Evolutionary conservation across 2,888 invertebrate genomes (phyloP).

Genomic region (Entomobrya multifasciata): DNA sequence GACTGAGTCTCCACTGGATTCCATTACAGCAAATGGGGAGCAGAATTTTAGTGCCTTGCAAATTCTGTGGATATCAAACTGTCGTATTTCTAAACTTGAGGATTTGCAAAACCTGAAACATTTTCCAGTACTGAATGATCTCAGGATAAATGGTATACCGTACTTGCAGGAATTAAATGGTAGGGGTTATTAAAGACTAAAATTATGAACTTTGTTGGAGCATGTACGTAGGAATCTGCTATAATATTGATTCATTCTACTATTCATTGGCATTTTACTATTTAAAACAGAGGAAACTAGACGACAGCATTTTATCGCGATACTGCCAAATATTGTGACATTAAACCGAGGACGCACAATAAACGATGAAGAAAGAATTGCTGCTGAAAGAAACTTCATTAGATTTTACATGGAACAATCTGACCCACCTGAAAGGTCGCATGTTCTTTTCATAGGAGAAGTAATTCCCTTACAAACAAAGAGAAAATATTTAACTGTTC

Average conservation of each 20-base stretch:
- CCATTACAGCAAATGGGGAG: slow-evolving; percentile 9
- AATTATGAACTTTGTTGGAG: too few species aligned
- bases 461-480: too few species aligned
- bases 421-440: slow-evolving; percentile 90
- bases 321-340: slow-evolving; percentile 91
- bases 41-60: slow-evolving; percentile 30
- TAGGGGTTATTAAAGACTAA: background rate
- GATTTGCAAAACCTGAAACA: slow-evolving; percentile 49
- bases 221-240: too few species aligned
- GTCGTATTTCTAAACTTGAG: slow-evolving; percentile 11
- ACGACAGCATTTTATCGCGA: slow-evolving; percentile 91
- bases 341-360: slow-evolving; percentile 94
- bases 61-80: slow-evolving; percentile 55
- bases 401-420: slow-evolving; percentile 88
- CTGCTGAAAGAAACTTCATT: slow-evolving; percentile 95
- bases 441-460: too few species aligned
- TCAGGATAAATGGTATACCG: slow-evolving; percentile 60
- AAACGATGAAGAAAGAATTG: slow-evolving; percentile 91
- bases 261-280: too few species aligned
- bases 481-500: background rate
- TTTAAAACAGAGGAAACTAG: slow-evolving; percentile 89
- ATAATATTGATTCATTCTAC: too few species aligned
- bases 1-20: slow-evolving; percentile 7
- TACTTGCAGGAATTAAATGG: slow-evolving; percentile 40
- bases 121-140: slow-evolving; percentile 53